A percentile compares a stretch with the other conserved stretches of the same genome.
Evolutionary conservation across 2,888 invertebrate genomes (phyloP).

Genomic region (Ramazzottius varieornatus): DNA sequence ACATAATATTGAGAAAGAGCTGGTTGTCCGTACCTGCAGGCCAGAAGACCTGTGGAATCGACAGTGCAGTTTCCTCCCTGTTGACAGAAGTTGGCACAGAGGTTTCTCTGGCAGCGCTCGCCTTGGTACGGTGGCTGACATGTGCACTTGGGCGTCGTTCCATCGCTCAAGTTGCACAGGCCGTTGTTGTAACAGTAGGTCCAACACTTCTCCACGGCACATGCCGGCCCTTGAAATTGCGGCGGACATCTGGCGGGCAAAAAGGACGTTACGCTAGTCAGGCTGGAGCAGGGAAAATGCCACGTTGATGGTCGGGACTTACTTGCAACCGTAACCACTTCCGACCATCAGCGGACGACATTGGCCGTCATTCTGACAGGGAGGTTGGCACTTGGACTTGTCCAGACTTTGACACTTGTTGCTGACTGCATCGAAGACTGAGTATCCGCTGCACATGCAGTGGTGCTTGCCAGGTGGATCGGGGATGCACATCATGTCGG

Average conservation of each 20-base stretch:
- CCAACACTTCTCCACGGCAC: constrained; percentile 17
- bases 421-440: constrained; percentile 7
- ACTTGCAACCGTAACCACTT: background rate
- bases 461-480: background rate
- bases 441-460: constrained; percentile 1
- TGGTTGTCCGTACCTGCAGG: background rate
- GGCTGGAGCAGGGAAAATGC: too few relatives aligned
- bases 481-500: background rate
- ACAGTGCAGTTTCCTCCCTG: background rate
- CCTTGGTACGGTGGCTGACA: constrained; percentile 11
- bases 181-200: constrained; percentile 35
- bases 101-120: constrained; percentile 4
- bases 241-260: constrained; percentile 31
- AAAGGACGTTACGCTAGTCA: too few relatives aligned
- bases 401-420: background rate
- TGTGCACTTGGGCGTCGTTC: constrained; percentile 14
- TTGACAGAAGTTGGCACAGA: constrained; percentile 9
- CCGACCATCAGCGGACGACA: constrained; percentile 22
- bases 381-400: constrained; percentile 10
- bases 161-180: constrained; percentile 19
- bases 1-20: constrained; percentile 4
- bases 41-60: background rate
- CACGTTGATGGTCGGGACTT: constrained; percentile 1
- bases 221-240: constrained; percentile 38
- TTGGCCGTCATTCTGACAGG: constrained; percentile 30